Evolutionary conservation across 2,113 vertebrate genomes (phyloP).

Genomic region (Desmodus rotundus): DNA sequence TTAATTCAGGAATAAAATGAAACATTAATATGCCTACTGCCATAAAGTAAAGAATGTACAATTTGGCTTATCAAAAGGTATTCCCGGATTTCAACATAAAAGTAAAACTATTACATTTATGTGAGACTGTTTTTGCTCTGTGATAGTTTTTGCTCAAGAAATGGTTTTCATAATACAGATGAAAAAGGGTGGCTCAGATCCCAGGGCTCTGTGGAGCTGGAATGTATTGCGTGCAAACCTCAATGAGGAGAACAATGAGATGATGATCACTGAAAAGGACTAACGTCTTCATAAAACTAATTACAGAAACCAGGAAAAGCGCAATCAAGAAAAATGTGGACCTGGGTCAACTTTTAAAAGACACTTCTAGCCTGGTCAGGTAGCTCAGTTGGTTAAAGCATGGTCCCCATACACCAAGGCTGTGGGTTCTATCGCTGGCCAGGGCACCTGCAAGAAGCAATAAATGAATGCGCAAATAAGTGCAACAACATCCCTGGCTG

Average conservation of each 20-base stretch:
- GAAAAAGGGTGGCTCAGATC: neutral
- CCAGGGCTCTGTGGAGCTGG: neutral
- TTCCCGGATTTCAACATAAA: conserved; percentile 5
- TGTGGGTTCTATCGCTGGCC: no score
- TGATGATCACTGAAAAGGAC: neutral
- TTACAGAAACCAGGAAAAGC: neutral
- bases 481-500: no score
- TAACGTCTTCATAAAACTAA: neutral
- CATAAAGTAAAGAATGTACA: neutral
- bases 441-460: no score
- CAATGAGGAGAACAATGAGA: neutral
- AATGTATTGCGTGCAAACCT: neutral
- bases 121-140: conserved; percentile 2
- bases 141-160: neutral
- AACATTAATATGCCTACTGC: conserved; percentile 11
- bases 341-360: neutral
- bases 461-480: no score
- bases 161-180: neutral
- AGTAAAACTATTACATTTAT: conserved; percentile 33
- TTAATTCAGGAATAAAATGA: conserved; percentile 21
- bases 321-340: neutral
- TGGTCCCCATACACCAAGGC: no score
- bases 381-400: no score
- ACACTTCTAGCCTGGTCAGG: neutral
- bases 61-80: neutral